Base-by-base conservation (phyloP, 2,888 invertebrate genomes). In the Melinaea marsaeus region DNA sequence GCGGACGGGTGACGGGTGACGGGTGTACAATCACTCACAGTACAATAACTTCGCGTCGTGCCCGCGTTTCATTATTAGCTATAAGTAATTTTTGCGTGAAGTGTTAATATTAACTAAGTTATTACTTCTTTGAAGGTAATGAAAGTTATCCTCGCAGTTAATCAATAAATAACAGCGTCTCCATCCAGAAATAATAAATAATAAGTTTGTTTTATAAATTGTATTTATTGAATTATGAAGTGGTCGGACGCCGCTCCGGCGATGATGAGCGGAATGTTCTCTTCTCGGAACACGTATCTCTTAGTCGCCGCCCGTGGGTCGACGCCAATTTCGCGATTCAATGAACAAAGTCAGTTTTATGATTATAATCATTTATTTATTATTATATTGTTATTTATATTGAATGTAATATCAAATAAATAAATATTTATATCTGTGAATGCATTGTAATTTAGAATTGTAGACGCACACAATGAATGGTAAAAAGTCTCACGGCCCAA, bases 401-500 rank as follows among this genome's bases (percentile, higher is more conserved):
- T 61, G 48, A 42, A 51, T 33, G 37, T 22, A 22, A 32, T 57
- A 51, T 42, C 56, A 57, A 57, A 32, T 61, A 57, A 42, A 54
- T 56, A 61, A 47, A 55, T 13, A 33, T 61, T 47, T 60, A 42
- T 57, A 45, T 57, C 59, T 42, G 45, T 60, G 61, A 42, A 63
- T 61, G 60, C 34, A 65, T 67, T 57, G 67, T 69, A 65, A 68
- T 69, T 71, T 69, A 67, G 68, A 71, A 67, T 69, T 75, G 71
- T 74, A 72, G 70, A 72, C 70, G 71, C 71, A 72, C 74, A 79
- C 80, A 83, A 82, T 80, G 79, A 77, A 73, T 72, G 69, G 75
- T 75, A 74, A 69, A 70, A 71, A 73, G 75, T 88, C 88, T 79
- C 88, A 87, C 87, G 87, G 73, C 83, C 80, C 80, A 79, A 78